Percentiles rank a stretch among this genome's conserved stretches.
Conservation (phyloP, 2,113 vertebrate genomes). For the Puffinus mauretanicus region DNA sequence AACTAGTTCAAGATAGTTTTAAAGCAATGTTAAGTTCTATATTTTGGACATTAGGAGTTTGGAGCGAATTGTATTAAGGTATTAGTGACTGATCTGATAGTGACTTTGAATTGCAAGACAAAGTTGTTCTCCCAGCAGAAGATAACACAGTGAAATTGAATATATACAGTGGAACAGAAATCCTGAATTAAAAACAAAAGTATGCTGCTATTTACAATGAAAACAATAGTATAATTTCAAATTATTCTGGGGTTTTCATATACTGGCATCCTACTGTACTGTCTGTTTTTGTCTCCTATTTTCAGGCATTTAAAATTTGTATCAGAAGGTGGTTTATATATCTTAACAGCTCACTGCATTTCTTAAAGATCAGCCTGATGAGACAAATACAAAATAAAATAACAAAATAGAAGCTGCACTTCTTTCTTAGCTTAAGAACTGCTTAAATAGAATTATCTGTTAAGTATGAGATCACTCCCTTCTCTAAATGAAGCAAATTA, state of each 20-base stretch:
- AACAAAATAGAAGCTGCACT: neutral
- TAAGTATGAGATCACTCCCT: neutral
- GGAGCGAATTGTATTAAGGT: neutral
- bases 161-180: neutral
- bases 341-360: neutral
- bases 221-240: neutral
- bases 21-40: neutral
- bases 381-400: neutral
- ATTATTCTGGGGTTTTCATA: neutral
- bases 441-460: neutral
- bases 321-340: neutral
- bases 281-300: neutral
- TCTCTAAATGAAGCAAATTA: neutral
- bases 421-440: neutral
- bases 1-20: neutral
- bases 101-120: neutral
- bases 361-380: neutral
- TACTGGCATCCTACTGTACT: neutral
- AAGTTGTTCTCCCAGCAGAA: neutral
- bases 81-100: neutral
- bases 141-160: neutral
- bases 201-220: neutral
- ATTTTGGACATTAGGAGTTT: neutral
- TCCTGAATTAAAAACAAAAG: neutral
- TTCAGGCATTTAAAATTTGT: neutral